These are phyloP conservation scores for Phrynocephalus versicolor DNA, from an alignment of 2,113 vertebrate species.

Conservation along the genomic window DNA sequence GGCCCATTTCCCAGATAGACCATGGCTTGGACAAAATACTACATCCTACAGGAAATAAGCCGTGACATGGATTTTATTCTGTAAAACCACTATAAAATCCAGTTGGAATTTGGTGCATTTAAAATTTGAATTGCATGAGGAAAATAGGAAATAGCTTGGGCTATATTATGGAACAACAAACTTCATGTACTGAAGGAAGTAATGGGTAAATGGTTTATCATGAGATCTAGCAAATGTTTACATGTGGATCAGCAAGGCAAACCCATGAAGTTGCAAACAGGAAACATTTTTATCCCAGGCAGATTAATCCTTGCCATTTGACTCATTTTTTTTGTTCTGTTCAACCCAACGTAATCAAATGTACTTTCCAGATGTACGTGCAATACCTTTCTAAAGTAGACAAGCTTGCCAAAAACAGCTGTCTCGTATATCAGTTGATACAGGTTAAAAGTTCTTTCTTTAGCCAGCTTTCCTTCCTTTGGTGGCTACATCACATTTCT, in stretches of 20 bases:
- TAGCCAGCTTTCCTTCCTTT: background rate
- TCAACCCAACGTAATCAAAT: background rate
- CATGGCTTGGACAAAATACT: background rate
- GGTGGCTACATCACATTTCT: background rate
- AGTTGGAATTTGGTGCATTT: background rate
- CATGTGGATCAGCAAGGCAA: slow-evolving; percentile 1
- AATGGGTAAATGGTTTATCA: slow-evolving; percentile 27
- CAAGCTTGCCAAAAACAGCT: background rate
- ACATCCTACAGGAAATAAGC: slow-evolving; percentile 13
- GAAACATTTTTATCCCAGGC: slow-evolving; percentile 23
- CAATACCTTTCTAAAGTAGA: background rate
- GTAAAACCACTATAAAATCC: slow-evolving; percentile 12
- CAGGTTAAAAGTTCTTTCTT: background rate
- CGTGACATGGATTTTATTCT: background rate
- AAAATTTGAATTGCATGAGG: background rate
- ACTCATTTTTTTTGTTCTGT: slow-evolving; percentile 23
- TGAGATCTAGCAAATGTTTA: slow-evolving; percentile 29
- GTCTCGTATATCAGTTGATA: background rate
- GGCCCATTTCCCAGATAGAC: background rate
- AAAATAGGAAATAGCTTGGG: slow-evolving; percentile 17
- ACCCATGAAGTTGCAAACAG: slow-evolving; percentile 40
- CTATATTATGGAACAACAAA: slow-evolving; percentile 18
- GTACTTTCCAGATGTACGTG: slow-evolving; percentile 14
- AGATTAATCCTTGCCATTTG: slow-evolving; percentile 39
- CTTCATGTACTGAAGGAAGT: slow-evolving; percentile 1